Conservation (phyloP, 2,888 invertebrate species). For the Ophion costatus region DNA sequence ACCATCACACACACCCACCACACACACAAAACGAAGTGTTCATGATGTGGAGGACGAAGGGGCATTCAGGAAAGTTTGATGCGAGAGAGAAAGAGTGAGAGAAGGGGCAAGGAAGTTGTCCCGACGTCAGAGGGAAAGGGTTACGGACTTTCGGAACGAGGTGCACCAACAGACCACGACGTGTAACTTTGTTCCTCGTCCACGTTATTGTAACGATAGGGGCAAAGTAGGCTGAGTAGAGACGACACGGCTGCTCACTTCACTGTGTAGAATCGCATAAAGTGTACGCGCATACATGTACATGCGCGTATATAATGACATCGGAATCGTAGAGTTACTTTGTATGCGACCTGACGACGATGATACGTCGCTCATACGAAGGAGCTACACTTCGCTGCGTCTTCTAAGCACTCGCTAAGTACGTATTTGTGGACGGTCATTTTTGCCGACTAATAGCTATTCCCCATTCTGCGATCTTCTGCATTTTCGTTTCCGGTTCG, state of each 20-base stretch:
- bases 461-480: slow-evolving; percentile 56
- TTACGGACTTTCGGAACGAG: slow-evolving; percentile 59
- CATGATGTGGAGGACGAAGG: slow-evolving; percentile 17
- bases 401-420: slow-evolving; percentile 79
- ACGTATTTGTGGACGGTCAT: slow-evolving; percentile 78
- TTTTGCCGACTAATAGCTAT: slow-evolving; percentile 69
- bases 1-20: too few species aligned
- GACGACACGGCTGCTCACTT: slow-evolving; percentile 45
- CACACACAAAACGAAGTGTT: not conserved
- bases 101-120: not conserved
- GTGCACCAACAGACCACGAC: slow-evolving; percentile 50
- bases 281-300: slow-evolving; percentile 15
- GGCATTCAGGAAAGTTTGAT: slow-evolving; percentile 11
- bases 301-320: slow-evolving; percentile 50
- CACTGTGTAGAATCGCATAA: slow-evolving; percentile 25
- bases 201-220: slow-evolving; percentile 60
- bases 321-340: slow-evolving; percentile 25
- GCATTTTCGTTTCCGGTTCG: slow-evolving; percentile 67
- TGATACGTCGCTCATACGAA: slow-evolving; percentile 68
- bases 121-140: slow-evolving; percentile 47
- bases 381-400: slow-evolving; percentile 81
- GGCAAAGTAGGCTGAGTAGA: slow-evolving; percentile 35
- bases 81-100: not conserved
- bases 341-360: slow-evolving; percentile 47
- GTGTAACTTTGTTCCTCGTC: slow-evolving; percentile 62